Conservation (phyloP, 2,113 vertebrate genomes). For the Ginglymostoma cirratum region DNA sequence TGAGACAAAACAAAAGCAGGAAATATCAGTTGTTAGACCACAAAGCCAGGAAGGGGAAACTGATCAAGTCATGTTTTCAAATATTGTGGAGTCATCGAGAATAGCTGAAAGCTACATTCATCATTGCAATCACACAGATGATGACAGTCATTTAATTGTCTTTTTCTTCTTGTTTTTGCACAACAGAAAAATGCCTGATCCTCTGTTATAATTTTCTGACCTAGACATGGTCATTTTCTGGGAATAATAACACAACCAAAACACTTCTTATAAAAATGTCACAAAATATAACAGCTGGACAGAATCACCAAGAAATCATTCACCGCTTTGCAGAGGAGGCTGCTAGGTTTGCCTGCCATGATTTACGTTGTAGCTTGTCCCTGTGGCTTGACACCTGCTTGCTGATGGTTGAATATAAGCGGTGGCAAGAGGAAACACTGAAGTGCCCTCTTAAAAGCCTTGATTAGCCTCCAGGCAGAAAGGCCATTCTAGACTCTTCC, state of each 20-base stretch:
- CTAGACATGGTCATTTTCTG: not conserved
- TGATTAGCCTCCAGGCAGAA: not conserved
- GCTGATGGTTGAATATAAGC: too few relatives aligned
- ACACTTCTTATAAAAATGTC: not conserved
- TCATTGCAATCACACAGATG: not conserved
- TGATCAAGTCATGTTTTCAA: constrained; percentile 36
- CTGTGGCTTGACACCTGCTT: too few relatives aligned
- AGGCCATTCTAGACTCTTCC: not conserved
- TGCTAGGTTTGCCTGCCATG: too few relatives aligned
- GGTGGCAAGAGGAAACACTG: not conserved
- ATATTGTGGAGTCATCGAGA: not conserved
- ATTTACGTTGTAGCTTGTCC: not conserved
- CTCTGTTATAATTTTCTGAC: constrained; percentile 47
- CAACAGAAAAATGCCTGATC: not conserved
- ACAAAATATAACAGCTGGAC: not conserved
- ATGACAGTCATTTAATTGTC: not conserved
- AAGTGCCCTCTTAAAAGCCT: not conserved
- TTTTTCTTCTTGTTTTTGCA: not conserved
- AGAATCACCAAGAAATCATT: not conserved
- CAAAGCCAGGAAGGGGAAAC: constrained; percentile 41
- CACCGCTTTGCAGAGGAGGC: not conserved
- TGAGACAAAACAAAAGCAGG: constrained; percentile 44
- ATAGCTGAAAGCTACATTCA: constrained; percentile 4
- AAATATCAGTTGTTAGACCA: constrained; percentile 40
- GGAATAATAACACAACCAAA: not conserved